These are phyloP conservation scores for Calyptommatus sinebrachiatus DNA, from an alignment of 2,113 vertebrate genomes.

Conservation along the genomic window DNA sequence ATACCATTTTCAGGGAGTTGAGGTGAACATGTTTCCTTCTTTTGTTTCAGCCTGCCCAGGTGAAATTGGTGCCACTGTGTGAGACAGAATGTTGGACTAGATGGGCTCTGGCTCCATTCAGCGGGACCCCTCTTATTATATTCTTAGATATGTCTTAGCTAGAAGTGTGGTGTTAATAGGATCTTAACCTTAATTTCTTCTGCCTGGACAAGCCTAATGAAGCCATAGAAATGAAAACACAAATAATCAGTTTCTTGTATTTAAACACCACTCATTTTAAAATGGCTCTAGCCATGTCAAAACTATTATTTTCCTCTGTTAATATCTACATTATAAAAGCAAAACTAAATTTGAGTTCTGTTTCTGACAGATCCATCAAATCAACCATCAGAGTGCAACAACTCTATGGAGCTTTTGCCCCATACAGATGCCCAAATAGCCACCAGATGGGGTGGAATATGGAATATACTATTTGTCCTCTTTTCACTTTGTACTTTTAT, in stretches of 20 bases:
- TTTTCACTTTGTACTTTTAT: neutral
- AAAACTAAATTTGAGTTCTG: neutral
- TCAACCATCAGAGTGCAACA: neutral
- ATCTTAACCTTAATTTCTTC: neutral
- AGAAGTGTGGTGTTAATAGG: neutral
- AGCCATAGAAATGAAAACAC: neutral
- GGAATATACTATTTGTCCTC: neutral
- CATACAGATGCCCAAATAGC: neutral
- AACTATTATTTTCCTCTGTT: neutral
- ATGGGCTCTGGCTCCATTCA: no score
- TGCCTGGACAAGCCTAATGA: neutral
- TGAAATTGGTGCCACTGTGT: no score
- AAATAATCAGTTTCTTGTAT: neutral
- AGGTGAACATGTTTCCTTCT: no score
- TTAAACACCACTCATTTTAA: neutral
- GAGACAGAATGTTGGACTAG: no score
- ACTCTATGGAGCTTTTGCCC: neutral
- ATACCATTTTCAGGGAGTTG: no score
- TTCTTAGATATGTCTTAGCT: neutral
- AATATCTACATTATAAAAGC: no score
- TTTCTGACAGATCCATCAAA: neutral
- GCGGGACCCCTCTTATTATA: no score
- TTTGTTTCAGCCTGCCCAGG: no score
- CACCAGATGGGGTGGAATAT: neutral
- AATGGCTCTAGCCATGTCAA: neutral